Evolutionary conservation across 2,888 invertebrate species (phyloP).

Genomic region (Hypolimnas misippus): DNA sequence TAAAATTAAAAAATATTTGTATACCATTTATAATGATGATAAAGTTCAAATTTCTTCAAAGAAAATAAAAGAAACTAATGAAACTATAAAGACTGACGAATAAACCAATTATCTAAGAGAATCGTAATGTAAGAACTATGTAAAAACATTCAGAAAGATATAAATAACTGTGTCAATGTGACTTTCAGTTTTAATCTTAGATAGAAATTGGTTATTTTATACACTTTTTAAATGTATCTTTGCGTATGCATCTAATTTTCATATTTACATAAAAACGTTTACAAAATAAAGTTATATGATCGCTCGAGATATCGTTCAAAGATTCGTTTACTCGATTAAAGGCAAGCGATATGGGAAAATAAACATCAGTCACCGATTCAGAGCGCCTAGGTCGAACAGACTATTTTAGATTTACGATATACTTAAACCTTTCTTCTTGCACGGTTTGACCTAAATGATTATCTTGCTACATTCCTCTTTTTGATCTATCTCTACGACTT

Average conservation of each 20-base stretch:
- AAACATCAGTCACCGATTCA: slow-evolving; percentile 18
- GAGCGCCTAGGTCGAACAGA: slow-evolving; percentile 18
- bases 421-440: slow-evolving; percentile 31
- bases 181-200: slow-evolving; percentile 9
- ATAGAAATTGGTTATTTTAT: not conserved
- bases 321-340: not conserved
- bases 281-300: not conserved
- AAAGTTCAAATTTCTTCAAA: not conserved
- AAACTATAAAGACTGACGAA: not conserved
- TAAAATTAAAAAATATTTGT: no score
- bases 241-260: not conserved
- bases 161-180: slow-evolving; percentile 17
- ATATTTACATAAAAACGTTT: no score
- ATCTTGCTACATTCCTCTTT: slow-evolving; percentile 54
- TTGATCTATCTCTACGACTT: slow-evolving; percentile 46
- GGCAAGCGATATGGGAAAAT: not conserved
- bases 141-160: slow-evolving; percentile 15
- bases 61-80: not conserved
- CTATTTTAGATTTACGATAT: slow-evolving; percentile 36
- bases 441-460: slow-evolving; percentile 50
- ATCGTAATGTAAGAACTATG: not conserved
- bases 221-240: no score
- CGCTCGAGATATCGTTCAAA: not conserved
- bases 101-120: not conserved
- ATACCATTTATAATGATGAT: no score